phyloP scores from a whole-genome alignment of 2,113 vertebrate genomes.

The Stigmatopora nigra region DNA sequence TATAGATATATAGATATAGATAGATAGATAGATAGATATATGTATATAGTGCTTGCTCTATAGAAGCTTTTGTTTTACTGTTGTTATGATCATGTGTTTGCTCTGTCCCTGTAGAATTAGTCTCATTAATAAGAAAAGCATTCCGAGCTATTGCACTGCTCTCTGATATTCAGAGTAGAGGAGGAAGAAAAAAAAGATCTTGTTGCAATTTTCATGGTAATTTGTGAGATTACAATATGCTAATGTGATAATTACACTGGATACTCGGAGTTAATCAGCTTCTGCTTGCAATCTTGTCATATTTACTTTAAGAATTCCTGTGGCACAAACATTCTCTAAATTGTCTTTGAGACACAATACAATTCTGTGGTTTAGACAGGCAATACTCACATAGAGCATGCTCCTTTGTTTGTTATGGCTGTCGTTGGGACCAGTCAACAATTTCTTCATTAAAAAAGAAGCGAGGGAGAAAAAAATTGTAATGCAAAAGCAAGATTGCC shows the following conservation, averaged over 20 bases:
- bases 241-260: constrained; percentile 65
- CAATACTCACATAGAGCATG: constrained; percentile 1
- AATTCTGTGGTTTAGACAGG: constrained; percentile 8
- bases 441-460: constrained; percentile 32
- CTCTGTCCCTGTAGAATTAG: constrained; percentile 12
- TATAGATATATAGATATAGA: too few relatives aligned
- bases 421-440: constrained; percentile 1
- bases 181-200: constrained; percentile 46
- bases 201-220: constrained; percentile 59
- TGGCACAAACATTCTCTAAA: constrained; percentile 3
- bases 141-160: constrained; percentile 18
- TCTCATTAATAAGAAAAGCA: constrained; percentile 22
- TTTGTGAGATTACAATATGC: constrained; percentile 66
- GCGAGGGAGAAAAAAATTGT: constrained; percentile 7
- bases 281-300: constrained; percentile 35
- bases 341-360: constrained; percentile 11
- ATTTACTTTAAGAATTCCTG: constrained; percentile 44
- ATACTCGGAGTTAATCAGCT: constrained; percentile 53
- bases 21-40: constrained; percentile 33
- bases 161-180: constrained; percentile 28
- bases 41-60: constrained; percentile 1
- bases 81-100: not conserved
- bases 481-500: constrained; percentile 23
- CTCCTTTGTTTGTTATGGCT: constrained; percentile 22
- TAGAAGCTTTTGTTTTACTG: not conserved